These are phyloP conservation scores for Mesocricetus auratus DNA, from an alignment of 2,113 vertebrate genomes.

Conservation along the genomic window DNA sequence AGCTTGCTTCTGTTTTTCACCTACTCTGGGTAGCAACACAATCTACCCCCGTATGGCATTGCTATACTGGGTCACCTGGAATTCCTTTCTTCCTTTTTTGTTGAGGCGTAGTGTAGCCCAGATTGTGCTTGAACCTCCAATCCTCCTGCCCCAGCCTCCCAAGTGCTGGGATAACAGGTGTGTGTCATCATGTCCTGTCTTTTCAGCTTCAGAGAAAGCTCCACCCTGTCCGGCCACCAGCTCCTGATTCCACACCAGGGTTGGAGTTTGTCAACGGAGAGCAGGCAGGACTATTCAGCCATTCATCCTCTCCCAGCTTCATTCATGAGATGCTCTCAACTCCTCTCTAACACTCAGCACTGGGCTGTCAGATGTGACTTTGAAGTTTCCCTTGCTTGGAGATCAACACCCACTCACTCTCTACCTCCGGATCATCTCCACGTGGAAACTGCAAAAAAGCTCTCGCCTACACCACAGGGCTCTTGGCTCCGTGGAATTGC, in stretches of 20 bases:
- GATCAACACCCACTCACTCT: conserved; percentile 33
- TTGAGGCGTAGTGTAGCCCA: not conserved
- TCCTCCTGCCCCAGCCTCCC: not conserved
- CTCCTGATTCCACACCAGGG: not conserved
- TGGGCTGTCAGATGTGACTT: conserved; percentile 60
- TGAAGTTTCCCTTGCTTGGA: conserved; percentile 34
- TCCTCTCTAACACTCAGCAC: conserved; percentile 2
- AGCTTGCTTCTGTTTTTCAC: not conserved
- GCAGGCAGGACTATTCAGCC: not conserved
- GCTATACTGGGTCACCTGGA: not conserved
- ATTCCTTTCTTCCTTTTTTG: not conserved
- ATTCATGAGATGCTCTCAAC: conserved; percentile 29
- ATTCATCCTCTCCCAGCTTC: not conserved
- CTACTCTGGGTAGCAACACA: accelerated
- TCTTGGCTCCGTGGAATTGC: not conserved
- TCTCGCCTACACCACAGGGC: not conserved
- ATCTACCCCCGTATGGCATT: too few relatives aligned
- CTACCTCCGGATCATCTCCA: conserved; percentile 44
- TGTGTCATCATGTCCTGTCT: not conserved
- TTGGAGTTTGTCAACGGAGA: not conserved
- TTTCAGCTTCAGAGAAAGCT: not conserved
- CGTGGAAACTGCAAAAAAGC: conserved; percentile 52
- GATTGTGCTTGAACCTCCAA: not conserved
- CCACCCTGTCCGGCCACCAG: not conserved
- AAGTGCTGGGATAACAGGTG: not conserved